These are phyloP conservation scores for Lasius fuliginosus DNA, from an alignment of 2,888 invertebrate species.

Conservation along the genomic window DNA sequence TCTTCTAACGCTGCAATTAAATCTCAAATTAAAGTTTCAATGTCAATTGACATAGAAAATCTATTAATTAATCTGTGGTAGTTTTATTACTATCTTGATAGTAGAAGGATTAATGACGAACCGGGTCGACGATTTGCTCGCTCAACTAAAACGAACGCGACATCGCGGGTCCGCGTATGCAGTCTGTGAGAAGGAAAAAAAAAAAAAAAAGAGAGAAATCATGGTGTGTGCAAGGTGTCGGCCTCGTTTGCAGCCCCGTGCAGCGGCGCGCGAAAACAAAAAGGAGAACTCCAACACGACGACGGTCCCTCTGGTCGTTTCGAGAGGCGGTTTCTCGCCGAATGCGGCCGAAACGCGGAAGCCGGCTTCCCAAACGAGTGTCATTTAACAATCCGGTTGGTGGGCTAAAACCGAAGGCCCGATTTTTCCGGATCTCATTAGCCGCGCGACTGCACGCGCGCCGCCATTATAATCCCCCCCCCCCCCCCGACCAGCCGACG, in stretches of 20 bases:
- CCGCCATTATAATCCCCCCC: slow-evolving; percentile 75
- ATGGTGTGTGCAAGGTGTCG: slow-evolving; percentile 34
- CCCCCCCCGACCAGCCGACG: slow-evolving; percentile 71
- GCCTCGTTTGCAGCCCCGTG: slow-evolving; percentile 44
- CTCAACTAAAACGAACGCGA: slow-evolving; percentile 14
- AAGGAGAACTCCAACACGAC: slow-evolving; percentile 28
- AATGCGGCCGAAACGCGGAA: slow-evolving; percentile 71
- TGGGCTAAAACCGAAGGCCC: slow-evolving; percentile 72
- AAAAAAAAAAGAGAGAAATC: slow-evolving; percentile 40
- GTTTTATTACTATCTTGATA: neutral
- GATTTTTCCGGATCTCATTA: slow-evolving; percentile 79
- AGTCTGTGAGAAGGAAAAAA: slow-evolving; percentile 3
- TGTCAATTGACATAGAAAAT: neutral
- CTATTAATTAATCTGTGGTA: neutral
- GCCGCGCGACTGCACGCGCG: slow-evolving; percentile 74
- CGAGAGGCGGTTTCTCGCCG: slow-evolving; percentile 66
- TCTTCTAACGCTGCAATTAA: neutral
- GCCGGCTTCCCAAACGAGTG: slow-evolving; percentile 72
- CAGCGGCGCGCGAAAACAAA: slow-evolving; percentile 30
- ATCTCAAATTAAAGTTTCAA: neutral
- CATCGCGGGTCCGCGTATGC: neutral
- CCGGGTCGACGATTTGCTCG: slow-evolving; percentile 15
- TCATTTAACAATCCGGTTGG: slow-evolving; percentile 75
- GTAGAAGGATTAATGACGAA: slow-evolving; percentile 16
- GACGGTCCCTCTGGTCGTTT: slow-evolving; percentile 36